Conservation (phyloP, 2,797 vertebrate genomes). For the Synaphobranchus kaupii region DNA sequence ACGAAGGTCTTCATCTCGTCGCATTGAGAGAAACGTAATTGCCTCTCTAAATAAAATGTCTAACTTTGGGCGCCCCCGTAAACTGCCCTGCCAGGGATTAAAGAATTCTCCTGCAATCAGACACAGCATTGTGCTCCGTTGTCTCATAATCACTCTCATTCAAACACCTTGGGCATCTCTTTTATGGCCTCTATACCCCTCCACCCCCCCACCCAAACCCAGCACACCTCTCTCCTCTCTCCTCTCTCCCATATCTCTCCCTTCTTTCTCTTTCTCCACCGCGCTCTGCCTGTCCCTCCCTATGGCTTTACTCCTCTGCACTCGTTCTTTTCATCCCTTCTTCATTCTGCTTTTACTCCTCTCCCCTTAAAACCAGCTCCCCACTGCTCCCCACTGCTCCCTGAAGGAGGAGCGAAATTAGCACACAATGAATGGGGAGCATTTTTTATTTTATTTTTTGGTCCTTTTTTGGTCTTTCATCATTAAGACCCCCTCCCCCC, state of each 20-base stretch:
- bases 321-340: slow-evolving; percentile 34
- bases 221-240: slow-evolving; percentile 40
- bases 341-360: neutral
- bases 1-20: neutral
- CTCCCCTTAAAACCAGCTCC: slow-evolving; percentile 22
- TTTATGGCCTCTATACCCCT: neutral
- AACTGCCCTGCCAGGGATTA: slow-evolving; percentile 64
- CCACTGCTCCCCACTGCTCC: slow-evolving; percentile 23
- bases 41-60: slow-evolving; percentile 62
- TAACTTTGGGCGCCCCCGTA: slow-evolving; percentile 52
- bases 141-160: slow-evolving; percentile 90
- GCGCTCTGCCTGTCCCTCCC: slow-evolving; percentile 76
- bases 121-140: slow-evolving; percentile 82
- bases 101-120: slow-evolving; percentile 90
- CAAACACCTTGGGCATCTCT: slow-evolving; percentile 53
- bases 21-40: slow-evolving; percentile 58
- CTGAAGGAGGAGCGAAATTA: slow-evolving; percentile 71
- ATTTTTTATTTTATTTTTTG: slow-evolving; percentile 61
- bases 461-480: slow-evolving; percentile 55
- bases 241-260: slow-evolving; percentile 42
- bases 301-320: slow-evolving; percentile 60
- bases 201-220: neutral
- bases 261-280: slow-evolving; percentile 40
- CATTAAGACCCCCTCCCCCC: slow-evolving; percentile 45
- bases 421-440: slow-evolving; percentile 81